A percentile compares a stretch with the other conserved stretches of the same genome.
Evolutionary conservation across 2,888 invertebrate genomes (phyloP).

Genomic region (Matsumyia berberina): DNA sequence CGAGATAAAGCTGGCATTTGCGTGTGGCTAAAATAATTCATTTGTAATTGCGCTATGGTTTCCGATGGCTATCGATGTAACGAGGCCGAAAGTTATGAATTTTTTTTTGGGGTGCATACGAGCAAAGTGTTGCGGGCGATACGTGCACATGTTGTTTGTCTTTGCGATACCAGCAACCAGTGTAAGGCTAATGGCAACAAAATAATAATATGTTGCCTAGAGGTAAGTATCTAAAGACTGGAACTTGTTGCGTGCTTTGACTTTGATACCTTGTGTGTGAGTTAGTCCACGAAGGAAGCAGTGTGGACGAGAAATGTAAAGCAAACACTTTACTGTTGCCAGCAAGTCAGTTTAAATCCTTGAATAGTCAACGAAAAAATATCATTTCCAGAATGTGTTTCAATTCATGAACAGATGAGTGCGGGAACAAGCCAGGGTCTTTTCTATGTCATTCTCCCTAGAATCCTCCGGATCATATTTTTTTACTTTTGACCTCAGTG

Average conservation of each 20-base stretch:
- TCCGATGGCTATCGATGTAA: constrained; percentile 54
- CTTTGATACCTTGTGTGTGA: too few relatives aligned
- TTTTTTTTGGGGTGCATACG: not conserved
- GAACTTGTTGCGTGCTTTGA: constrained; percentile 1
- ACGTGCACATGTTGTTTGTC: constrained; percentile 12
- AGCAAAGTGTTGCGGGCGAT: constrained; percentile 26
- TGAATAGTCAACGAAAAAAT: too few relatives aligned
- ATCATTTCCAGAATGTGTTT: too few relatives aligned
- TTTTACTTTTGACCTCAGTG: too few relatives aligned
- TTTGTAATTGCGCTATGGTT: constrained; percentile 48
- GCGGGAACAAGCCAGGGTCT: too few relatives aligned
- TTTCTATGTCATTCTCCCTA: too few relatives aligned
- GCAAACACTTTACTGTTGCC: too few relatives aligned
- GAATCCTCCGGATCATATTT: too few relatives aligned
- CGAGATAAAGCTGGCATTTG: constrained; percentile 71
- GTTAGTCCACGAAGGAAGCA: too few relatives aligned
- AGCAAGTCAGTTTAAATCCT: too few relatives aligned
- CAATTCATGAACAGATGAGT: too few relatives aligned
- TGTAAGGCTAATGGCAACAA: constrained; percentile 23
- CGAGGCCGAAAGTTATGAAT: constrained; percentile 67
- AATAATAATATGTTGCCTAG: not conserved
- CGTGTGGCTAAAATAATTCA: constrained; percentile 68
- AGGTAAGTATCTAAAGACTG: not conserved
- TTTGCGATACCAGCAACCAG: constrained; percentile 14
- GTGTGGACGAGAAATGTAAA: too few relatives aligned